Evolutionary conservation across 1,140 invertebrate genomes (phyloP), one percentile per base, ranked within the genome.

Genomic region (Homalodisca vitripennis): DNA sequence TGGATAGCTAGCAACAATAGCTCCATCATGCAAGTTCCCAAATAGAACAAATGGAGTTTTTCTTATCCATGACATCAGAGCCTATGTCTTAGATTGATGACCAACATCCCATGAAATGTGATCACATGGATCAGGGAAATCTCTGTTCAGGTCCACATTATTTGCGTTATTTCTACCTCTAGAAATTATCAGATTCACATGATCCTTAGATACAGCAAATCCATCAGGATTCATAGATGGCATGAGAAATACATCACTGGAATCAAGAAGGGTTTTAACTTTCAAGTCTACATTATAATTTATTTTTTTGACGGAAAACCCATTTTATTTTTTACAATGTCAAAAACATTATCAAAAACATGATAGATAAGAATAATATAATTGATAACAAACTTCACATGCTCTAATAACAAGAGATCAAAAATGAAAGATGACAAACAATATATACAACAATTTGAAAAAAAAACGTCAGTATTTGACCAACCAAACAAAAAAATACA

Each of bases 201-300:
- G 79, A 80, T 13, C 93, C 92, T 81, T 94, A 17, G 94, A 92
- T 55, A 84, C 83, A 77, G 91, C 89, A 81, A 90, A 95, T 6
- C 94, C 94, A 84, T 98, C 94, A 55, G 94, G 94, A 82, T 97
- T 97, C 82, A 97, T 85, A 10, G 92, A 92, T 0, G 95, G 95
- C 87, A 98, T 90, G 55, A 98, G 79, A 78, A 89, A 94, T 62
- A 98, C 92, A 77, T 98, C 94, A n/a, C n/a, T n/a, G n/a, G n/a
- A n/a, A n/a, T n/a, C n/a, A n/a, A n/a, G n/a, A n/a, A n/a, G n/a
- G n/a, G n/a, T n/a, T n/a, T n/a, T n/a, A n/a, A n/a, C n/a, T n/a
- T n/a, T n/a, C n/a, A n/a, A n/a, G n/a, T n/a, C n/a, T n/a, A n/a
- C n/a, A n/a, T n/a, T n/a, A n/a, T n/a, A n/a, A n/a, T n/a, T n/a